Evolutionary conservation across 2,113 vertebrate genomes (phyloP), one percentile per base, ranked within the genome.

Genomic region (Lepisosteus oculatus): DNA sequence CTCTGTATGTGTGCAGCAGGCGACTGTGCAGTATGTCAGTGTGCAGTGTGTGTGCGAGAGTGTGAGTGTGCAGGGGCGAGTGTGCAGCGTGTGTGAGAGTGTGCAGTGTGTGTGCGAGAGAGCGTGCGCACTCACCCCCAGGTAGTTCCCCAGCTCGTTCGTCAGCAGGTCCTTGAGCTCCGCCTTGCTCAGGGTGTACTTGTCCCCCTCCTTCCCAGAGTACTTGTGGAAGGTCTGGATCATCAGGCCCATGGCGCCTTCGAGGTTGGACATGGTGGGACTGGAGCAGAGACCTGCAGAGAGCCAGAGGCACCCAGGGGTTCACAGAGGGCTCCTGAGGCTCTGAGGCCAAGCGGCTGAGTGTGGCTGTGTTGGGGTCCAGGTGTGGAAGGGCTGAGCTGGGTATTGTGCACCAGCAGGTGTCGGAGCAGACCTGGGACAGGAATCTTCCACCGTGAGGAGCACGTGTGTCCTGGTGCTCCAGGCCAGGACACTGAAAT

Each of bases 161-260:
- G 87, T 71, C 65, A 96, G 87, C 74, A 96, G 85, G 70, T 94
- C 92, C 84, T 93, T 93, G n/a, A 96, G 86, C 57, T 96, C 94
- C 0, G 74, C 84, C 65, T 87, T 76, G 77, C 92, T 95, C 67
- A 94, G 86, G 0, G 93, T 94, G 74, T 90, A 90, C 71, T 94
- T 95, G 88, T 94, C 89, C 0, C 93, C 94, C 76, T 96, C 93
- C 82, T 89, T 90, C 8, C 93, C 93, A 0, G 93, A 93, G 14
- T 96, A 95, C 79, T 94, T 94, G 80, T 95, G 94, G 85, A 95
- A 96, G 67, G 91, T 93, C 77, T 86, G 90, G 73, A 95, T 95
- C 80, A 96, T 84, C 59, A 93, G 93, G 73, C 93, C 87, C 92
- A 96, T 90, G 82, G 91, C 91, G 63, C 83, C 90, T 81, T 93